Evolutionary conservation across 2,888 invertebrate species (phyloP).

Genomic region (Cartodere bifasciata): DNA sequence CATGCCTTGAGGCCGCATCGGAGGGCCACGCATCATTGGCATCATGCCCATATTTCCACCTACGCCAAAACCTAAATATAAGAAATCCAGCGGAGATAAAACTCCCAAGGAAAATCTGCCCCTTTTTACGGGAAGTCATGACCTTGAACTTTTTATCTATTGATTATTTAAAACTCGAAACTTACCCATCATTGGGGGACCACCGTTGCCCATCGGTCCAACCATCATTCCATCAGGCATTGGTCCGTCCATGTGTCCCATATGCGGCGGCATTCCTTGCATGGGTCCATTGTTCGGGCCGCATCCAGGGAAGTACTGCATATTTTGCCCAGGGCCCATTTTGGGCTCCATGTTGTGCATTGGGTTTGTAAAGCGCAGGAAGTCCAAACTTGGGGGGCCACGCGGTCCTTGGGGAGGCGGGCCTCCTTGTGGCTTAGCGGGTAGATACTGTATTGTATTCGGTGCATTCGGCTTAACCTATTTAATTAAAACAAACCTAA

Average conservation of each 20-base stretch:
- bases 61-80: too few species aligned
- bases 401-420: constrained; percentile 61
- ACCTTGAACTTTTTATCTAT: too few species aligned
- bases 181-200: constrained; percentile 32
- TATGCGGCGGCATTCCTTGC: constrained; percentile 34
- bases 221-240: constrained; percentile 34
- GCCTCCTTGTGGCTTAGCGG: constrained; percentile 78
- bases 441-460: constrained; percentile 96
- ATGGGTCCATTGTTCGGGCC: constrained; percentile 40
- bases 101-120: too few species aligned
- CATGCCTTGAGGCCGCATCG: constrained; percentile 34
- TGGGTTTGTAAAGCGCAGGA: constrained; percentile 78
- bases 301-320: constrained; percentile 56
- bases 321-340: constrained; percentile 50
- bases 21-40: constrained; percentile 36
- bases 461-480: constrained; percentile 95
- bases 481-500: too few species aligned
- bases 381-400: constrained; percentile 79
- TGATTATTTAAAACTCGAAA: too few species aligned
- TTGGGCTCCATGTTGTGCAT: constrained; percentile 57
- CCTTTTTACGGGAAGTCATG: too few species aligned
- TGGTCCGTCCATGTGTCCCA: constrained; percentile 36
- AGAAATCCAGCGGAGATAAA: constrained; percentile 22
- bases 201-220: constrained; percentile 37
- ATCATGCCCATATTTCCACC: constrained; percentile 35